phyloP scores from a whole-genome alignment of 2,888 invertebrate species.

The Agrenia bidenticulata region DNA sequence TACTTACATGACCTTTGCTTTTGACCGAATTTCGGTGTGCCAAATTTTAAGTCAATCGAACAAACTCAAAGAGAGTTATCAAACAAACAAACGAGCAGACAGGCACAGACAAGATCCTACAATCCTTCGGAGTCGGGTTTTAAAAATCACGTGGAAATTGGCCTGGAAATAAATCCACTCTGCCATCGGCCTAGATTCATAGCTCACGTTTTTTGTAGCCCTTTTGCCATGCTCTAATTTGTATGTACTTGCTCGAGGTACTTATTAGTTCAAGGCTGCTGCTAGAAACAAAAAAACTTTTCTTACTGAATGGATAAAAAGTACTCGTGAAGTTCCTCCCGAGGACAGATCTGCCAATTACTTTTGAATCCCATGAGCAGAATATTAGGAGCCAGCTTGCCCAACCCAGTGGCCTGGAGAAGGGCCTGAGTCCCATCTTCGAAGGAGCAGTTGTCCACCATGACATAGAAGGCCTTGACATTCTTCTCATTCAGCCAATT shows the following conservation, averaged over 20 bases:
- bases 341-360: constrained; percentile 78
- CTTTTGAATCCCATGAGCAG: constrained; percentile 92
- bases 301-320: constrained; percentile 92
- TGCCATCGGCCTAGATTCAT: neutral
- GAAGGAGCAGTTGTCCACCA: constrained; percentile 66
- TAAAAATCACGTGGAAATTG: too few relatives aligned
- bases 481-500: constrained; percentile 79
- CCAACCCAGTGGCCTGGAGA: constrained; percentile 85
- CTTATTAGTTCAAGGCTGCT: too few relatives aligned
- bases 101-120: too few relatives aligned
- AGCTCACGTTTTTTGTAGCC: neutral
- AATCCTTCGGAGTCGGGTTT: too few relatives aligned
- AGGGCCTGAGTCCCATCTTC: constrained; percentile 79
- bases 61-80: too few relatives aligned
- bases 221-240: neutral
- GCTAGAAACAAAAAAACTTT: too few relatives aligned
- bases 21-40: too few relatives aligned
- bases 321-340: constrained; percentile 78
- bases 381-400: constrained; percentile 89
- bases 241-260: neutral
- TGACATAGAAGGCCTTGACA: constrained; percentile 83
- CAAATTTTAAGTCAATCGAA: too few relatives aligned
- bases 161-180: too few relatives aligned
- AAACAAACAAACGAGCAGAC: too few relatives aligned
- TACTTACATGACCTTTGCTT: too few relatives aligned